Evolutionary conservation across 2,797 vertebrate genomes (phyloP), one percentile per base, ranked within the genome.

Genomic region (Gymnopithys bicolor): DNA sequence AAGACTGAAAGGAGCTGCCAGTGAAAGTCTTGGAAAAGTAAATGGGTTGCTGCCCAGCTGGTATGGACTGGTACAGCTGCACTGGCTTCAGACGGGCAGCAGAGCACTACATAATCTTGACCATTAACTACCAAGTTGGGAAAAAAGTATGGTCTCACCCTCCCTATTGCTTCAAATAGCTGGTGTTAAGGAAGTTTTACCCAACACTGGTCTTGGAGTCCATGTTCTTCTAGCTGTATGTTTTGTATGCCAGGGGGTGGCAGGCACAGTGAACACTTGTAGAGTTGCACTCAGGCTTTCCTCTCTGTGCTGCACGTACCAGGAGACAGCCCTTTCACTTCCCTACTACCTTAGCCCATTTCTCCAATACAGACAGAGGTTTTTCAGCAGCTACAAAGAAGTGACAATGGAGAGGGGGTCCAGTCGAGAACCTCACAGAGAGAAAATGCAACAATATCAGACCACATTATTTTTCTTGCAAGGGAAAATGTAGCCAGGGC

Each of bases 251-350:
- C 1, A 66, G 17, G 12, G 11, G 27, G 10, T 28, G 5, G 63
- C 30, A 66, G 46, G 51, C 48, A 49, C 25, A 32, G 22, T 3
- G 39, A 87, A n/a, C 30, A 17, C 32, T 33, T 32, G 64, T 7
- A 48, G 37, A 51, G 18, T 0, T 37, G 33, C 51, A 45, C 21
- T 64, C 21, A 11, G 28, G 33, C 43, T 51, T 69, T 58, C 35
- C n/a, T 43, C 56, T 49, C 73, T 2, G 0, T 11, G 4, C n/a
- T n/a, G 21, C 18, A 11, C 0, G 0, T 16, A 73, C 35, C 37
- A 28, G 51, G 28, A 64, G 13, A 58, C 8, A 35, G 32, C 17
- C 56, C 60, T 67, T 70, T 59, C 48, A 70, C 27, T n/a, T 19
- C 30, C 10, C 62, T 43, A 9, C 60, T 18, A 56, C n/a, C 8